Base-by-base conservation (phyloP, 2,888 invertebrate species). In the Magallana nippona region DNA sequence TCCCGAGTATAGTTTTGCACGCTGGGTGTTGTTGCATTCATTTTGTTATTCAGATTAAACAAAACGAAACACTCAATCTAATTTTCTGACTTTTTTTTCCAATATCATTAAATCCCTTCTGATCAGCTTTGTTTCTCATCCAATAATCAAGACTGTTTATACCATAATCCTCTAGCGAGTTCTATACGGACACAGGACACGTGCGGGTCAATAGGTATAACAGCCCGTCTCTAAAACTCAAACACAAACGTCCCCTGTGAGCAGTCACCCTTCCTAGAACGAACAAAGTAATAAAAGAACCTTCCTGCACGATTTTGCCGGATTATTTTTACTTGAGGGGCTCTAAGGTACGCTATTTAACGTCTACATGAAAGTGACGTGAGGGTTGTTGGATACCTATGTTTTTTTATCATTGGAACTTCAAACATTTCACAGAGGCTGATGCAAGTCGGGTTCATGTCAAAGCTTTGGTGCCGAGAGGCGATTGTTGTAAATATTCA, bases 401-500 rank as follows among this genome's bases (percentile, higher is more conserved):
- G 44, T 22, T 63, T 63, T 63, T 19, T 63, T 63, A 63, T 63
- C 63, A 32, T 63, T 13, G 22, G 63, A 63, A 63, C 63, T 63
- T 22, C 63, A 63, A 27, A 63, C 13, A 13, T 22, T 22, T 44
- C 13, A 27, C 8, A 22, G 15, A 13, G 5, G 19, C 15, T 60
- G 8, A n/a, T 60, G 60, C 19, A 60, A 13, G 27, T 27, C 22
- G 27, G 11, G 22, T 27, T 63, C 63, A 27, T 63, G 19, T 22
- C 63, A 22, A 63, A 63, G 22, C 13, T 63, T 63, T 63, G 63
- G 63, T 22, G 63, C 19, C 22, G 22, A 60, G 19, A 60, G 60
- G 22, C 22, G 63, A 63, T 19, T 22, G 22, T 27, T 63, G 63
- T 63, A 63, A 3, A 63, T 22, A 63, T 63, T 22, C 22, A 63